These are phyloP conservation scores for Esox lucius DNA, from an alignment of 2,797 vertebrate genomes.

Conservation along the genomic window DNA sequence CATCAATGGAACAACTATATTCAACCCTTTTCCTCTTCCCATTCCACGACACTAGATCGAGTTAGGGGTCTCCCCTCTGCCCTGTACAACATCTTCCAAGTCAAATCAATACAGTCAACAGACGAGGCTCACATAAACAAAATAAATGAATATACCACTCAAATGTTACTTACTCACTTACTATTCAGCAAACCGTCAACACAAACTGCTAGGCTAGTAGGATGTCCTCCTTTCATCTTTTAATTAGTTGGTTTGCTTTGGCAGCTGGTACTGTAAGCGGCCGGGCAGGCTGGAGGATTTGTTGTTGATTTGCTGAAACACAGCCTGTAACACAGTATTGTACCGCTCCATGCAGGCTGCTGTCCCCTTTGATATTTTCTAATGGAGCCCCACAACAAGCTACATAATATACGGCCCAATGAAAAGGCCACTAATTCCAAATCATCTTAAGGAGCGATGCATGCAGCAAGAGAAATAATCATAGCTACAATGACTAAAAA, in stretches of 20 bases:
- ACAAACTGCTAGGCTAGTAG: slow-evolving; percentile 36
- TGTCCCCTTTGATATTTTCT: slow-evolving; percentile 75
- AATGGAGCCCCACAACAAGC: slow-evolving; percentile 75
- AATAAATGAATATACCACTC: slow-evolving; percentile 41
- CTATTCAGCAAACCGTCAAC: slow-evolving; percentile 51
- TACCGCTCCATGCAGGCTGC: slow-evolving; percentile 60
- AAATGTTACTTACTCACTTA: slow-evolving; percentile 29
- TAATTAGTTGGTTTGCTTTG: slow-evolving; percentile 72
- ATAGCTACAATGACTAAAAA: slow-evolving; percentile 48
- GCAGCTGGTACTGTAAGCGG: slow-evolving; percentile 48
- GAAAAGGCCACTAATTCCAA: slow-evolving; percentile 74
- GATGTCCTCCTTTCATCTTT: slow-evolving; percentile 64
- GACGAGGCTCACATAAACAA: slow-evolving; percentile 51
- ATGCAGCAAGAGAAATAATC: slow-evolving; percentile 55
- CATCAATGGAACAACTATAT: slow-evolving; percentile 44
- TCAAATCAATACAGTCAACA: slow-evolving; percentile 41
- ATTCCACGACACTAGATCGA: slow-evolving; percentile 44
- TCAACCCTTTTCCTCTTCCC: slow-evolving; percentile 44
- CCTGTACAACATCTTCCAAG: not conserved
- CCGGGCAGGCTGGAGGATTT: slow-evolving; percentile 59
- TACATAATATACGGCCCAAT: slow-evolving; percentile 65
- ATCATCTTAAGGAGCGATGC: slow-evolving; percentile 68
- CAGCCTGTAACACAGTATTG: slow-evolving; percentile 65
- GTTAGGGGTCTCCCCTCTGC: slow-evolving; percentile 22
- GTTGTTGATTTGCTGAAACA: slow-evolving; percentile 74